Evolutionary conservation across 2,113 vertebrate genomes (phyloP), one percentile per base, ranked within the genome.

Genomic region (Marmota monax): DNA sequence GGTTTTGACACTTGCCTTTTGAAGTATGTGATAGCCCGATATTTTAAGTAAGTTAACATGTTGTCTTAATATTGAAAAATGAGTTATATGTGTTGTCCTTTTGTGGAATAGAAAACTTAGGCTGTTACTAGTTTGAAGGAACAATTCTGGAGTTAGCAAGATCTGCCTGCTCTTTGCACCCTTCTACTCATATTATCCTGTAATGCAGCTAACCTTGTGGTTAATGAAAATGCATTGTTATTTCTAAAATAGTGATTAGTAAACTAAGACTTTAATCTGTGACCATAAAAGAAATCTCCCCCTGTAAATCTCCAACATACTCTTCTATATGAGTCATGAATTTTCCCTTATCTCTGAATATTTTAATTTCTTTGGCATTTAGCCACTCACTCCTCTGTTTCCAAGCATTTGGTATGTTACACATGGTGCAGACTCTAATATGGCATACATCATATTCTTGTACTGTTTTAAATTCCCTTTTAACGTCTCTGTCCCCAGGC

Each of bases 11-110:
- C n/a, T 92, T 89, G 77, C 45, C 51, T 87, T 86, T 48, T 85
- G 22, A 76, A 39, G 32, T 61, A 2, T 51, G 34, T 58, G 42
- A 63, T 65, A 56, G 27, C 85, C 34, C 45, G 25, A 42, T 73
- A 48, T 48, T 85, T 73, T 88, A 53, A 18, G 20, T 48, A 93
- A 45, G 34, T 53, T 88, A 45, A 37, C 14, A 29, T 76, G 11
- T 69, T 91, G 25, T 93, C 27, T 83, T 67, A 37, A 53, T 84
- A 45, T 45, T 76, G 23, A 92, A 92, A 84, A 63, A 84, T 70
- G 63, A 58, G 8, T 72, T 93, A 20, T 42, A 8, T 51, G 63
- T 77, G 73, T 79, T 76, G 9, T 89, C 25, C 37, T 88, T 78
- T 53, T 61, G 37, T 63, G 23, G 16, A 56, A 20, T 45, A 74